Evolutionary conservation across 2,888 invertebrate species (phyloP), one percentile per base, ranked within the genome.

Genomic region (Archaeoteleia sp.): DNA sequence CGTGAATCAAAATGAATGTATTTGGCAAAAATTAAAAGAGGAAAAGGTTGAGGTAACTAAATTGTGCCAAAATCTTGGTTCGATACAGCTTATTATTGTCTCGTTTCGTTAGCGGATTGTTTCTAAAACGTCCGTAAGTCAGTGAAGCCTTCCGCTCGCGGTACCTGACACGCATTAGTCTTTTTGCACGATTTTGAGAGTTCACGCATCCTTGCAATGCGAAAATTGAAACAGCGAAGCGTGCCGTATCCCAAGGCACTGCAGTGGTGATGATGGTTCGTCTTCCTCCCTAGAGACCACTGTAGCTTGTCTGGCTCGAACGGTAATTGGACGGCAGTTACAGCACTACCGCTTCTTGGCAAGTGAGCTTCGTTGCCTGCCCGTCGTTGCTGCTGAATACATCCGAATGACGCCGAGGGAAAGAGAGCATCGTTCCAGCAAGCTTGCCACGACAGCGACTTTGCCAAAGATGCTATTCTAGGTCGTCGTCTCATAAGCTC

Each of bases 171-270:
- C 6, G 30, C 39, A 17, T 43, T 39, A 1, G 27, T 30, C 35
- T 54, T 53, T 57, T 40, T 40, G 32, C 23, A 23, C 58, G n/a
- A 51, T 53, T 58, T 58, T 25, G 49, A 40, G 30, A 45, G 34
- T 51, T 54, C 55, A 45, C 61, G 55, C 49, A 60, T 51, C 45
- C 57, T 46, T 55, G 61, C 67, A 20, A 61, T 45, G 46, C 51
- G 67, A 61, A 67, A 67, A 67, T 67, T 67, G 67, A 67, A 67
- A 67, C 34, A 62, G 48, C 57, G 57, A 42, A 67, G 61, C 61
- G 57, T 62, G 67, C 61, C 61, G 53, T 46, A 67, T 57, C 67
- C 61, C 57, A 35, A 39, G 45, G 39, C 42, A 27, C 23, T 46
- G 17, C 9, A 15, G 37, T 5, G 12, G 25, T 12, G 42, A 13